These are phyloP conservation scores for Leucophenga maculata DNA, from an alignment of 2,888 invertebrate genomes.

Conservation along the genomic window DNA sequence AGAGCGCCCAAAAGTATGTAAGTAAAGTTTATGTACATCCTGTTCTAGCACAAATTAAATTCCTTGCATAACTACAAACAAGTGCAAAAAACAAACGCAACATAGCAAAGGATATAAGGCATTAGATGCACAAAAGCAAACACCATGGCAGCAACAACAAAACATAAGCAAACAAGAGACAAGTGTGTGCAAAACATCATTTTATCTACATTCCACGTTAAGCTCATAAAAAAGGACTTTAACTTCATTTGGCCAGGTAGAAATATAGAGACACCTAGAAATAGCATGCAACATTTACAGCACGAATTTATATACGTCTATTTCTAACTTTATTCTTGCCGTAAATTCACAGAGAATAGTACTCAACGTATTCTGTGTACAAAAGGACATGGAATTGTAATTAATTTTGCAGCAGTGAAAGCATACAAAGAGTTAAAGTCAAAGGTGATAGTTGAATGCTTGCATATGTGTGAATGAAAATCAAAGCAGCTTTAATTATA, in stretches of 20 bases:
- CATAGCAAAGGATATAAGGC: no score
- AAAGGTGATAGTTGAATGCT: no score
- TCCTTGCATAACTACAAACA: conserved; percentile 17
- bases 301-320: not conserved
- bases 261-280: no score
- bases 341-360: conserved; percentile 13
- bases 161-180: not conserved
- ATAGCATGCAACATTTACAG: not conserved
- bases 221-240: conserved; percentile 52
- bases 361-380: not conserved
- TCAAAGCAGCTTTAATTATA: not conserved
- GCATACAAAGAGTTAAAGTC: no score
- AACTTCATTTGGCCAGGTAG: conserved; percentile 43
- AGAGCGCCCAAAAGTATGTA: not conserved
- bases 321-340: not conserved
- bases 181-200: conserved; percentile 11
- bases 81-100: conserved; percentile 1
- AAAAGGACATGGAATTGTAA: conserved; percentile 6
- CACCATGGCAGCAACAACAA: not conserved
- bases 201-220: conserved; percentile 45
- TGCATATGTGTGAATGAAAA: not conserved
- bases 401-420: not conserved
- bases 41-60: conserved; percentile 16
- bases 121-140: no score
- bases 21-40: not conserved